Evolutionary conservation across 2,113 vertebrate species (phyloP), one percentile per base, ranked within the genome.

Genomic region (Sylvilagus bachmani): DNA sequence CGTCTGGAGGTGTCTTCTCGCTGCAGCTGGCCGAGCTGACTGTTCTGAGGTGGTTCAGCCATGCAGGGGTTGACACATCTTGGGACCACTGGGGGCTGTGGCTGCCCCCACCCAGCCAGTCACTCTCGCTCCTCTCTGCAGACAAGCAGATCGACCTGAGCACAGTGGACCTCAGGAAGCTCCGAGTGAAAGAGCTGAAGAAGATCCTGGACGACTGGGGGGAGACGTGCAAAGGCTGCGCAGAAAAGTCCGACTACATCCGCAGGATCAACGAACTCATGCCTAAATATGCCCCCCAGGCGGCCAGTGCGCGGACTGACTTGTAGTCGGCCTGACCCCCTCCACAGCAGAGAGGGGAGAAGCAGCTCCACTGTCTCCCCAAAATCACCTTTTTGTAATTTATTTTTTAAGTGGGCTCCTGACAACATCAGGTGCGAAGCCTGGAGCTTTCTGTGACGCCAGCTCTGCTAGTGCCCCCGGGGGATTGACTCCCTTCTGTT

Each of bases 191-290:
- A 97, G 99, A 99, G 97, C 98, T 99, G 97, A 99, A 99, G 98
- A 99, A 99, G 97, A 99, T 99, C 71, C 97, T 99, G 84, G 99
- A 99, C n/a, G 99, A 99, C 88, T 99, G 99, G 99, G 99, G 99
- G 25, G 99, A 99, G 97, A 98, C 98, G 1, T 99, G 99, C 98
- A 99, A 99, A 98, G 99, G 99, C 97, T 99, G 99, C 3, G 99
- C 99, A 0, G 99, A 99, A 79, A 99, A 99, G 94, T 99, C 99
- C 0, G 99, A 99, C 98, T 99, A 99, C 96, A 99, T 99, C 98
- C 99, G 99, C 74, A 99, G 99, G 97, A 99, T 99, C 98, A 99
- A 99, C 0, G 99, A 99, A 98, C 99, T 99, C 95, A 99, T 99
- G 99, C 99, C 99, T 92, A 99, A 99, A 98, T 99, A 99, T 8